Evolutionary conservation across 2,888 invertebrate species (phyloP), one percentile per base, ranked within the genome.

Genomic region (Zele albiditarsus): DNA sequence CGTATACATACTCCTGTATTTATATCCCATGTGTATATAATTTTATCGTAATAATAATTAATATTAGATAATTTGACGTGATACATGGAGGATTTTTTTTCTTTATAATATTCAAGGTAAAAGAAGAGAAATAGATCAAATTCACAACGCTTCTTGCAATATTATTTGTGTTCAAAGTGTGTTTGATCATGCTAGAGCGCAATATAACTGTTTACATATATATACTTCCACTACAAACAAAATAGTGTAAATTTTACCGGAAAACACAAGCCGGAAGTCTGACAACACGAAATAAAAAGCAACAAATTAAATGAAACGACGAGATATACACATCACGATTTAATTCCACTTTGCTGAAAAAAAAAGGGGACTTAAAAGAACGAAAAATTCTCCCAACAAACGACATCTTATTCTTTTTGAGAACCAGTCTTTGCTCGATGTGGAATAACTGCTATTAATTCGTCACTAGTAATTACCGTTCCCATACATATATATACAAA

Each of bases 371-470:
- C 1, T n/a, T n/a, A 53, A 8, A 20, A 20, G 10, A 68, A 28
- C n/a, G 20, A 33, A 33, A 63, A 63, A 4, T 10, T 31, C n/a
- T 28, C 16, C 20, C 31, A 53, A 53, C 68, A 68, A 27, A 65
- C 25, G 65, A 65, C 38, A 33, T 42, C 33, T 38, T 23, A 42
- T 46, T 27, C 20, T n/a, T 68, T 57, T 31, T 31, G n/a, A 49
- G 82, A 84, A 85, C 84, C 84, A 85, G 86, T 84, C 84, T 46
- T 49, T 49, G 46, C 20, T 46, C 28, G 82, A 82, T 84, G 84
- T 80, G 82, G 84, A 87, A 87, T 87, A 87, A 87, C 86, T 86
- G 87, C 85, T 86, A 87, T 87, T 87, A 87, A 87, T 87, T 86
- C 87, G 84, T 86, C 86, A 85, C 85, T 28, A 58, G 85, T 87